phyloP scores from a whole-genome alignment of 2,888 invertebrate genomes.

The Meghimatium bilineatum region DNA sequence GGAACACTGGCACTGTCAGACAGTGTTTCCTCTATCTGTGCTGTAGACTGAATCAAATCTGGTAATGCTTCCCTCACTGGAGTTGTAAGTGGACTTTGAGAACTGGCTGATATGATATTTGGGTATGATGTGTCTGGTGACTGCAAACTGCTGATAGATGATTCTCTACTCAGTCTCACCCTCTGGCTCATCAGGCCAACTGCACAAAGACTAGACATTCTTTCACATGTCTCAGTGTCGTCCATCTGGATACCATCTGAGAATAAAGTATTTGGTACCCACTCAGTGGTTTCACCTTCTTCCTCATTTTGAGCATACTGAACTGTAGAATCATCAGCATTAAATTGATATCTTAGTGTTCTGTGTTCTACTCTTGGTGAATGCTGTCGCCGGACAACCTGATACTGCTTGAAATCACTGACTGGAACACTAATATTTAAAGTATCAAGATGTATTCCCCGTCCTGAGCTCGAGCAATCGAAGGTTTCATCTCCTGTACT shows the following conservation, averaged over 20 bases:
- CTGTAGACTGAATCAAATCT: slow-evolving; percentile 41
- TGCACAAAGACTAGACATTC: slow-evolving; percentile 47
- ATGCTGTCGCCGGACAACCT: slow-evolving; percentile 37
- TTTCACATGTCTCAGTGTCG: slow-evolving; percentile 27
- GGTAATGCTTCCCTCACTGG: slow-evolving; percentile 41
- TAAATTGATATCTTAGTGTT: neutral
- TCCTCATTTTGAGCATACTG: neutral
- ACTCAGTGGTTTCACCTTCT: neutral
- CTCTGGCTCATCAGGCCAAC: slow-evolving; percentile 45
- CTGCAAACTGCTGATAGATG: slow-evolving; percentile 42
- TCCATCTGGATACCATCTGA: slow-evolving; percentile 16
- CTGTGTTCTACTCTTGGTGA: slow-evolving; percentile 36
- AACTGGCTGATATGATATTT: neutral
- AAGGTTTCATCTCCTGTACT: neutral
- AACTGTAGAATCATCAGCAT: neutral
- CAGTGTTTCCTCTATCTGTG: neutral
- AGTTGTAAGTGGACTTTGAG: slow-evolving; percentile 35
- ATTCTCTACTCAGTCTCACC: slow-evolving; percentile 44
- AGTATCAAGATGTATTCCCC: neutral
- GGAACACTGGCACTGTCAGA: neutral
- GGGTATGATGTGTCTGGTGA: slow-evolving; percentile 19
- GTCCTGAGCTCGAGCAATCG: neutral
- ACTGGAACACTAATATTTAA: neutral
- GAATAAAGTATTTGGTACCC: slow-evolving; percentile 15
- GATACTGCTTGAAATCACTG: slow-evolving; percentile 3